A percentile compares a stretch with the other conserved stretches of the same genome.
Evolutionary conservation across 2,888 invertebrate genomes (phyloP).

Genomic region (Pollenia griseotomentosa): DNA sequence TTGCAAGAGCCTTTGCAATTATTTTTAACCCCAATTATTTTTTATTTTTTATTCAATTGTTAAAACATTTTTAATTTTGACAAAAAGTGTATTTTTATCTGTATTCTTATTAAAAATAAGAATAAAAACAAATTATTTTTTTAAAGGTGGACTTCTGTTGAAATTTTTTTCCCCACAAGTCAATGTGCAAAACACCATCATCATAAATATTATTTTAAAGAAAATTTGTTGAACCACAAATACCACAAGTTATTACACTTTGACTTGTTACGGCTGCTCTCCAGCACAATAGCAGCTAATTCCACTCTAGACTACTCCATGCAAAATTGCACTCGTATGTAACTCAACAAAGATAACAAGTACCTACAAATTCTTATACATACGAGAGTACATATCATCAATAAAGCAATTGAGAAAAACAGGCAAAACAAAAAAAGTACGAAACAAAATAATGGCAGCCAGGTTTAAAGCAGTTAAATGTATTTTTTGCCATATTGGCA

Average conservation of each 20-base stretch:
- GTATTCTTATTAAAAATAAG: no score
- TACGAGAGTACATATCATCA: not conserved
- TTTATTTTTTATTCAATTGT: no score
- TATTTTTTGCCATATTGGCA: constrained; percentile 54
- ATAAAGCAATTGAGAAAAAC: constrained; percentile 22
- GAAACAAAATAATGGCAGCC: constrained; percentile 24
- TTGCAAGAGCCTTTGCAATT: no score
- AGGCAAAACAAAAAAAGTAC: not conserved
- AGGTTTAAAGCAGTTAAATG: constrained; percentile 55
- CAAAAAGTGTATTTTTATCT: no score
- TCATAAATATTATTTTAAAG: constrained; percentile 24
- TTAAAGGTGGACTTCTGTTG: no score
- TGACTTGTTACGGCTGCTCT: constrained; percentile 19
- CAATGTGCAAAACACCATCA: constrained; percentile 5
- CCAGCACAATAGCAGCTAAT: constrained; percentile 33
- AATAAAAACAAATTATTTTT: no score
- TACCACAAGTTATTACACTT: constrained; percentile 68
- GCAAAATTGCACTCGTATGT: constrained; percentile 35
- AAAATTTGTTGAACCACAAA: constrained; percentile 52
- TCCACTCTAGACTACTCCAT: constrained; percentile 7
- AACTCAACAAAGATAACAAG: constrained; percentile 38
- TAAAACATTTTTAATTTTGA: no score
- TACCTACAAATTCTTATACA: constrained; percentile 17
- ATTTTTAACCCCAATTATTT: no score
- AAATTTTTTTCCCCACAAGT: not conserved